Evolutionary conservation across 2,888 invertebrate species (phyloP).

Genomic region (Didymodactylos carnosus): DNA sequence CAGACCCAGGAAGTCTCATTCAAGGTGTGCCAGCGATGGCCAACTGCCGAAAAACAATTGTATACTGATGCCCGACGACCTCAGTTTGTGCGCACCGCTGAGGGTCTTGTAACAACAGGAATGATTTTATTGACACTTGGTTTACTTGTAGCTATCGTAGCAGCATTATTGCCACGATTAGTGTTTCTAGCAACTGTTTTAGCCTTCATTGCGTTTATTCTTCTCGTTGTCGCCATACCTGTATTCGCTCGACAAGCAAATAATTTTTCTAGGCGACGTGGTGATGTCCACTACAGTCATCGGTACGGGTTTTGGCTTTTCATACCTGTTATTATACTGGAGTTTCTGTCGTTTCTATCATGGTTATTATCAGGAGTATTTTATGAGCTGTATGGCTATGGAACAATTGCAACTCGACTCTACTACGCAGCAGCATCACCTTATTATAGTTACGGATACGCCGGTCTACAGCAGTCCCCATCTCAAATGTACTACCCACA

Average conservation of each 20-base stretch:
- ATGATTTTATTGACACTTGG: not conserved
- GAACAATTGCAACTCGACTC: not conserved
- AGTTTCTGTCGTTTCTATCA: not conserved
- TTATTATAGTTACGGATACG: too few species aligned
- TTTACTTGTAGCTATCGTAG: not conserved
- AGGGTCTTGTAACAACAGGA: not conserved
- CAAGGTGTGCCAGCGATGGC: not conserved
- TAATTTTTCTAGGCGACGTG: not conserved
- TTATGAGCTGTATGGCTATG: not conserved
- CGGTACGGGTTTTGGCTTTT: not conserved
- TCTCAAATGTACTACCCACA: too few species aligned
- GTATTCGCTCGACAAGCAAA: not conserved
- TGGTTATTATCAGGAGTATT: not conserved
- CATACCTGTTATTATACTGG: not conserved
- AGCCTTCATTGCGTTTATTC: not conserved
- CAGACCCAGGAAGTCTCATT: not conserved
- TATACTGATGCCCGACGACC: not conserved
- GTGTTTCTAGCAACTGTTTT: not conserved
- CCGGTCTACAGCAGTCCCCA: too few species aligned
- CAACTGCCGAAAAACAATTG: not conserved
- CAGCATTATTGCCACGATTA: not conserved
- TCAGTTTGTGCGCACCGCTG: not conserved
- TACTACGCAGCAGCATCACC: too few species aligned
- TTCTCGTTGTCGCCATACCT: not conserved
- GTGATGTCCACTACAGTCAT: not conserved